Evolutionary conservation across 2,888 invertebrate species (phyloP).

Genomic region (Halocaridina rubra): DNA sequence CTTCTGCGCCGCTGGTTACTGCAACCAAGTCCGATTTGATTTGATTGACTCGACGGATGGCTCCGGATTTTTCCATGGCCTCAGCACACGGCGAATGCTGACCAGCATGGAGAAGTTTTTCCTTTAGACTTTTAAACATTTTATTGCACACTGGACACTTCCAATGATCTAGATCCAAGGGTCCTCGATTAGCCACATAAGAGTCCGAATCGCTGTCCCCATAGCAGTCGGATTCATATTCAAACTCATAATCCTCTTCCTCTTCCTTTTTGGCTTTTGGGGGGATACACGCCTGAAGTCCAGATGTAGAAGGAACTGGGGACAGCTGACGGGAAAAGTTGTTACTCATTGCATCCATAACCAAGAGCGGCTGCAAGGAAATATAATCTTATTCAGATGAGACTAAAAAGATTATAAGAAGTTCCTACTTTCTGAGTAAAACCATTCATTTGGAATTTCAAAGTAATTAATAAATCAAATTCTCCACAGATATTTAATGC

Average conservation of each 20-base stretch:
- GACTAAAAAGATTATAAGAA: too few relatives aligned
- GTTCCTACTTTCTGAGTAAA: too few relatives aligned
- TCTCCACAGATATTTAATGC: too few relatives aligned
- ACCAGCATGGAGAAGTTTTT: constrained; percentile 61
- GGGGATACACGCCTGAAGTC: constrained; percentile 21
- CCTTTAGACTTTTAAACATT: constrained; percentile 61
- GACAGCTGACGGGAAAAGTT: constrained; percentile 30
- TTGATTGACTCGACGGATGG: constrained; percentile 28
- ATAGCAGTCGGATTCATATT: constrained; percentile 62
- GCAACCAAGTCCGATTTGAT: neutral
- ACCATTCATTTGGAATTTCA: too few relatives aligned
- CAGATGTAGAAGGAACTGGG: constrained; percentile 61
- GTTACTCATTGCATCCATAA: constrained; percentile 24
- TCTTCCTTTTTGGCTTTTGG: constrained; percentile 24
- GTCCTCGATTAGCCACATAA: constrained; percentile 22
- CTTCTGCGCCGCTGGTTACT: neutral
- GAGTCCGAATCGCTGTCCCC: constrained; percentile 61
- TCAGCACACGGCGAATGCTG: constrained; percentile 62
- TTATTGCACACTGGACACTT: constrained; percentile 59
- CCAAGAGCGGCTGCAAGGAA: constrained; percentile 21
- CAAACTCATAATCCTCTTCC: constrained; percentile 62
- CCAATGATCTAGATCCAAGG: constrained; percentile 58
- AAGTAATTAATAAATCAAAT: too few relatives aligned
- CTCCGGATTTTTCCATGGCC: constrained; percentile 50
- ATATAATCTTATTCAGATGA: too few relatives aligned